Conservation (phyloP, 2,797 vertebrate species). For the Manis javanica region DNA sequence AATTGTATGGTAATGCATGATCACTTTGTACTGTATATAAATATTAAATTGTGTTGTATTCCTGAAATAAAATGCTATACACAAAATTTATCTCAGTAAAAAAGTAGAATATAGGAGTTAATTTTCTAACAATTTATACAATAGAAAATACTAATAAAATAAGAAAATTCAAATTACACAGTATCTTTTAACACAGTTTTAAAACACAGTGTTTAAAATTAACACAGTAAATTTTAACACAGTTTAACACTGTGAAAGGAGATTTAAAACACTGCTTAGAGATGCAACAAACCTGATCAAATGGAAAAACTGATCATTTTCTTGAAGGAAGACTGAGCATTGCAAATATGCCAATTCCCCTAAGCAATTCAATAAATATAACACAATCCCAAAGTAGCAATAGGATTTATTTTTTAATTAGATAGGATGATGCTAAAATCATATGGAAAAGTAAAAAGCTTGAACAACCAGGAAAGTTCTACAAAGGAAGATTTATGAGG, state of each 20-base stretch:
- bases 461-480: not conserved
- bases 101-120: not conserved
- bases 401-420: not conserved
- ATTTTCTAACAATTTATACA: not conserved
- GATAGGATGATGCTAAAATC: not conserved
- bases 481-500: not conserved
- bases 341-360: not conserved
- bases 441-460: not conserved
- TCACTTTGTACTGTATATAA: too few species aligned
- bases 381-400: not conserved
- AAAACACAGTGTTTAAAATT: not conserved
- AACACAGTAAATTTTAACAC: not conserved
- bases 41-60: too few species aligned
- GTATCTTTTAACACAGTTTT: not conserved
- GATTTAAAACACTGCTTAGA: not conserved
- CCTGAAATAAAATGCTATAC: too few species aligned
- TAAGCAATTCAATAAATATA: not conserved
- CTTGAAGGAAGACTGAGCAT: not conserved
- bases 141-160: not conserved
- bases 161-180: not conserved
- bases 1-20: too few species aligned
- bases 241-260: not conserved
- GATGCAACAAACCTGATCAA: not conserved
- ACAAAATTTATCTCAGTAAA: too few species aligned
- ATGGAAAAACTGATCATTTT: not conserved